Conservation (phyloP, 2,113 vertebrate genomes). For the Vulpes vulpes region DNA sequence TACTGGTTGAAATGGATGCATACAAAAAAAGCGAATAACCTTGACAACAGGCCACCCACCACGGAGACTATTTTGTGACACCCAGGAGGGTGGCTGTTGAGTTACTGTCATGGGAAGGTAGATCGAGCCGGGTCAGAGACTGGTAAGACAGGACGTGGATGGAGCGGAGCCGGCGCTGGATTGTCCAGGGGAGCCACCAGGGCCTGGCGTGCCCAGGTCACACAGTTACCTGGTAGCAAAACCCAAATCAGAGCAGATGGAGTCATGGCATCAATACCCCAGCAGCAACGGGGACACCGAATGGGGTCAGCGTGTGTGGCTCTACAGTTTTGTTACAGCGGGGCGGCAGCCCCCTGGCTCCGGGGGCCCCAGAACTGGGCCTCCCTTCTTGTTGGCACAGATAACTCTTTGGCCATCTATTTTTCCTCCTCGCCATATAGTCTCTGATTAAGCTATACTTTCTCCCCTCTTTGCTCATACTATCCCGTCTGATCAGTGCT, state of each 20-base stretch:
- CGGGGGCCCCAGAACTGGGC: fast-evolving
- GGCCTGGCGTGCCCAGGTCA: background rate
- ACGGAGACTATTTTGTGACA: fast-evolving
- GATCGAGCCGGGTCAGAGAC: fast-evolving
- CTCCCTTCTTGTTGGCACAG: background rate
- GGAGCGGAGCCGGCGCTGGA: fast-evolving
- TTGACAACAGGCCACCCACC: background rate
- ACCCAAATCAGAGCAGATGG: background rate
- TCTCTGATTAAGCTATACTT: background rate
- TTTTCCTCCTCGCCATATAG: background rate
- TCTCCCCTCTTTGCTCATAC: no score
- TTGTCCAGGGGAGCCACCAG: fast-evolving
- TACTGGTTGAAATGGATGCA: background rate
- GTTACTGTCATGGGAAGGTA: no score
- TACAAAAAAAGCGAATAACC: background rate
- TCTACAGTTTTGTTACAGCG: fast-evolving
- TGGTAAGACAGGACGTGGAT: background rate
- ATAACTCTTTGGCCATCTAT: background rate
- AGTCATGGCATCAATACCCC: no score
- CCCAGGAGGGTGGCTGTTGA: background rate
- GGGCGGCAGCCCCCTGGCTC: fast-evolving
- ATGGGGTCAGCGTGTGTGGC: fast-evolving
- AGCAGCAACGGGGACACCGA: fast-evolving
- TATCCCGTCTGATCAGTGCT: background rate
- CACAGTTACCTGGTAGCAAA: no score